Base-by-base conservation (phyloP, 2,888 invertebrate genomes). In the Chelonus formosanus region DNA sequence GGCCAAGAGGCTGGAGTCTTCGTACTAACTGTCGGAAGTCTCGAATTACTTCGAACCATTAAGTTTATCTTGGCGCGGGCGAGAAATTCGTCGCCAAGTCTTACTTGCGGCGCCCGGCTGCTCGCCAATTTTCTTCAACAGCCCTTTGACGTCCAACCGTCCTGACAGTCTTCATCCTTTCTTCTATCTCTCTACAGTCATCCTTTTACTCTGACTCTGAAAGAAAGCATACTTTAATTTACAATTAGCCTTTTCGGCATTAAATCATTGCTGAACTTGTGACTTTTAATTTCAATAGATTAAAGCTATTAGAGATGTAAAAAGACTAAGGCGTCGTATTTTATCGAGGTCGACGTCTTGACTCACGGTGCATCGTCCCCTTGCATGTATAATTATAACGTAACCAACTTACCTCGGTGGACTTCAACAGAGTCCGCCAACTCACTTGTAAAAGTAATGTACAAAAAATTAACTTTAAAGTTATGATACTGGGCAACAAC, bases 41-140 rank as follows among this genome's bases (percentile, higher is more conserved):
- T 75, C 75, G 76, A 78, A 77, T 77, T 78, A 78, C 70, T 74
- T 72, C 73, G 73, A 74, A 76, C 79, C 78, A 79, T 80, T 80
- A 81, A 78, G 77, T 80, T 80, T 80, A 78, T 80, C 80, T 78
- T 70, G 69, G 70, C 69, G 66, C 67, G 63, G 71, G 67, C 71
- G 71, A 70, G 73, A 73, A 71, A 73, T 73, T 73, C 71, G 70
- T 70, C 73, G 73, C 71, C 71, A 71, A 71, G 71, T 70, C 65
- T 68, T 53, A 50, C 20, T 36, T 31, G 53, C 32, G 61, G 52
- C 58, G 58, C 58, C 58, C 58, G 53, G 61, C 61, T 50, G 43
- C 53, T 61, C 61, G 61, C 61, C 61, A 61, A 61, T 52, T 53
- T 61, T 61, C 34, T 53, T 52, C 53, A 43, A 5, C 61, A 44